Evolutionary conservation across 2,797 vertebrate species (phyloP), one percentile per base, ranked within the genome.

Genomic region (Lutjanus campechanus): DNA sequence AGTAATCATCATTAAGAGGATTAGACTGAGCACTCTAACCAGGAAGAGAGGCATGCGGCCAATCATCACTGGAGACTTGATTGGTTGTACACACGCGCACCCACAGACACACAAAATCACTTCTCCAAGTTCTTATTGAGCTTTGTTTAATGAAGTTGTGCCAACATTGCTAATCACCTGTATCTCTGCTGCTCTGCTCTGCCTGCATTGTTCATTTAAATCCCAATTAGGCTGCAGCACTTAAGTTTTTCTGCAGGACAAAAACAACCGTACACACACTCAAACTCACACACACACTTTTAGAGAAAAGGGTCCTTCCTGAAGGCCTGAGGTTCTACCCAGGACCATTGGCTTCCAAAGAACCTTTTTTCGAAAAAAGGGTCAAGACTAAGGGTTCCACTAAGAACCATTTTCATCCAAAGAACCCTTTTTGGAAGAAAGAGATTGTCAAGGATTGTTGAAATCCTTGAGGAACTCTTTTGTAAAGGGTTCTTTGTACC

Each of bases 1-100:
- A 46, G 76, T 84, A 87, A 91, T 91, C 79, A 90, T 88, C 82
- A 88, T 92, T 90, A 89, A 68, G 64, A 68, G 60, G 84, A 90
- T 91, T 85, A 86, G 59, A 85, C 70, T 8, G 56, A 76, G 73
- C 77, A 56, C 81, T 82, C 73, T 54, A 86, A 87, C 65, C 58
- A 82, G 61, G 73, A 85, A 77, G 68, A 81, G 51, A 73, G n/a
- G n/a, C n/a, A n/a, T n/a, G 13, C 69, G 85, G 79, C 83, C 86
- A 87, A 77, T 86, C 84, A 85, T 73, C 40, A 66, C 62, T 36
- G 72, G 59, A 76, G 74, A 72, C 55, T 63, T 82, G 84, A 91
- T 88, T 90, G 83, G 60, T 67, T 86, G 87, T 50, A 74, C 5
- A 64, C 58, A 66, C 70, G 50, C 55, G 68, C 58, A 46, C 74